Percentiles rank a stretch among this genome's conserved stretches.
Evolutionary conservation across 2,797 vertebrate genomes (phyloP).

Genomic region (Sebastes miniatus): DNA sequence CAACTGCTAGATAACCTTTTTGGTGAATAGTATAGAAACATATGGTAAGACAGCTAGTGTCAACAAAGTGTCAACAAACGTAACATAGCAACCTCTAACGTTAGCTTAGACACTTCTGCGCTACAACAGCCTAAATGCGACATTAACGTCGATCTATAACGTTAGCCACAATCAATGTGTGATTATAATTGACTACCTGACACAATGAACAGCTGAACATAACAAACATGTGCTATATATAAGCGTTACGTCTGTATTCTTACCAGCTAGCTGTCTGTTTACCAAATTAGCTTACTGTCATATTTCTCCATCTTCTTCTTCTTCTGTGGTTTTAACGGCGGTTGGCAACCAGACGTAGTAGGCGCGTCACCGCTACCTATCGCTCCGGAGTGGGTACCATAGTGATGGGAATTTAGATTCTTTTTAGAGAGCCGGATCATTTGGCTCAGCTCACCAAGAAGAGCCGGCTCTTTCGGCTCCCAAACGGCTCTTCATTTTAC

Average conservation of each 20-base stretch:
- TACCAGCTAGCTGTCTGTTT: slow-evolving; percentile 40
- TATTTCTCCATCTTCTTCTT: not conserved
- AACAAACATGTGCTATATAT: not conserved
- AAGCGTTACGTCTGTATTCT: not conserved
- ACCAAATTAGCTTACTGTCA: slow-evolving; percentile 39
- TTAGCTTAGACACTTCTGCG: not conserved
- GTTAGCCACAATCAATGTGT: rapidly evolving
- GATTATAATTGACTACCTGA: not conserved
- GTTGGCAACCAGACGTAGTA: too few species aligned
- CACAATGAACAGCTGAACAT: not conserved
- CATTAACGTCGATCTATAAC: not conserved
- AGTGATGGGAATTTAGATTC: rapidly evolving
- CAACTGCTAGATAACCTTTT: not conserved
- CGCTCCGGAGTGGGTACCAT: too few species aligned
- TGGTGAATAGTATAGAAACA: not conserved
- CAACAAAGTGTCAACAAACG: not conserved
- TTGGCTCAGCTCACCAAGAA: too few species aligned
- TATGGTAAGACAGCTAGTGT: not conserved
- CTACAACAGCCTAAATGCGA: not conserved
- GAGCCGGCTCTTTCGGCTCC: too few species aligned
- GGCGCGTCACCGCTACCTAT: not conserved
- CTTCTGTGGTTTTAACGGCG: not conserved
- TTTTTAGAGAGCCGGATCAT: too few species aligned
- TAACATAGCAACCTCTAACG: not conserved
- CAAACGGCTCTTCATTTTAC: too few species aligned